phyloP scores from a whole-genome alignment of 2,888 invertebrate species.

The Agrotis ipsilon region DNA sequence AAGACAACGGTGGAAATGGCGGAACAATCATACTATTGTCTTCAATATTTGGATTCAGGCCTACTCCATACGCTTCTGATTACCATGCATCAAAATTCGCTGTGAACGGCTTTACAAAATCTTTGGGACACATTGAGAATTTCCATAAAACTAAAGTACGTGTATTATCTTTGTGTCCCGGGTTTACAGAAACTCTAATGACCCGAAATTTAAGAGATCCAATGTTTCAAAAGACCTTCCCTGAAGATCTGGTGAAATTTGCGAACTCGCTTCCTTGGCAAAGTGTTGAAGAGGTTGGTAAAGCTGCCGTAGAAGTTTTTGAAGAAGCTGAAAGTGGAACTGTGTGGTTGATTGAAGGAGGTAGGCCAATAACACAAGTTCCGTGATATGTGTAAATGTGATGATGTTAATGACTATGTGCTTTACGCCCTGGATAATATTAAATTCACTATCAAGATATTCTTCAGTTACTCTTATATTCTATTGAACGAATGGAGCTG shows the following conservation, averaged over 20 bases:
- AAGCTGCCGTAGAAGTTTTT: constrained; percentile 66
- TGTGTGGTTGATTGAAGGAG: constrained; percentile 58
- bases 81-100: constrained; percentile 87
- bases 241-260: constrained; percentile 17
- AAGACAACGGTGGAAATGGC: constrained; percentile 86
- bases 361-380: constrained; percentile 31
- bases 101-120: constrained; percentile 83
- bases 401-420: background rate
- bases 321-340: constrained; percentile 51
- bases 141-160: constrained; percentile 79
- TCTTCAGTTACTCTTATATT: background rate
- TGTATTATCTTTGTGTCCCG: constrained; percentile 59
- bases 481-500: background rate
- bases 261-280: constrained; percentile 68
- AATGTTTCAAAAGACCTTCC: constrained; percentile 5
- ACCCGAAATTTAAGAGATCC: constrained; percentile 6
- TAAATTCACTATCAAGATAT: background rate
- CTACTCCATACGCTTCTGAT: constrained; percentile 24
- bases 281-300: constrained; percentile 58
- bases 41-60: constrained; percentile 58
- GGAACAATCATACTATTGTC: constrained; percentile 91
- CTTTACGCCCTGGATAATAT: background rate
- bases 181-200: constrained; percentile 40
- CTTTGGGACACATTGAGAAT: constrained; percentile 79
- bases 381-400: background rate